Evolutionary conservation across 1,140 invertebrate genomes (phyloP).

Genomic region (Drosophila fuyamai): DNA sequence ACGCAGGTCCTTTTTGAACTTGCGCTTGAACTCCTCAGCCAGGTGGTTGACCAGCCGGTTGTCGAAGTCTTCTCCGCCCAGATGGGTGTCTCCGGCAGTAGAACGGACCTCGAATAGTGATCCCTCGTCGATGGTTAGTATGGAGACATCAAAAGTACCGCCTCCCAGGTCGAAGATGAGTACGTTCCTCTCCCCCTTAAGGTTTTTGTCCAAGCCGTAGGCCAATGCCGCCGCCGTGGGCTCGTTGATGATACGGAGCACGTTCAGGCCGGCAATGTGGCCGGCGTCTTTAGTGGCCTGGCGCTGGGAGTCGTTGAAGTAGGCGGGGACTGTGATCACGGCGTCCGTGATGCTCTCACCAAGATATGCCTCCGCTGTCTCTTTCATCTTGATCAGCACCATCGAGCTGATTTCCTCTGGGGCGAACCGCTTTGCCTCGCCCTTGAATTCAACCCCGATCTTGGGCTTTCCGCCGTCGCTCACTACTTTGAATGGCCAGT

Average conservation of each 20-base stretch:
- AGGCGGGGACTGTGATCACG: conserved; percentile 14
- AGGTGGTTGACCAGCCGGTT: conserved; percentile 92
- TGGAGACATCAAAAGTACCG: conserved; percentile 94
- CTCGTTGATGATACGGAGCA: conserved; percentile 87
- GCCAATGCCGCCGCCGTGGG: conserved; percentile 13
- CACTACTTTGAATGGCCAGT: conserved; percentile 91
- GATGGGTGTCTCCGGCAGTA: conserved; percentile 90
- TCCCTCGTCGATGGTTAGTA: conserved; percentile 89
- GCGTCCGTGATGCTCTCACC: conserved; percentile 79
- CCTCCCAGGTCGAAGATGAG: conserved; percentile 11
- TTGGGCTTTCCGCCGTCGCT: conserved; percentile 88
- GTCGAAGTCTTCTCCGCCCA: conserved; percentile 91
- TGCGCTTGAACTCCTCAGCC: conserved; percentile 91
- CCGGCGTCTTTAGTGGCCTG: conserved; percentile 87
- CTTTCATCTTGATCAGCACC: conserved; percentile 92
- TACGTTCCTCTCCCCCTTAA: conserved; percentile 11
- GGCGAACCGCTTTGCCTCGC: conserved; percentile 89
- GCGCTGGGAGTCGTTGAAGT: conserved; percentile 66
- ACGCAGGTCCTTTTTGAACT: conserved; percentile 92
- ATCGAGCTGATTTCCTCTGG: conserved; percentile 92
- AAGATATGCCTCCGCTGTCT: conserved; percentile 91
- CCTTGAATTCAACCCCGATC: conserved; percentile 90
- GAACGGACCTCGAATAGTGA: conserved; percentile 88
- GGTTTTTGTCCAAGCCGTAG: conserved; percentile 14
- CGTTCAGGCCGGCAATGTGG: conserved; percentile 88